Evolutionary conservation across 2,113 vertebrate species (phyloP).

Genomic region (Microcebus tavaratra): DNA sequence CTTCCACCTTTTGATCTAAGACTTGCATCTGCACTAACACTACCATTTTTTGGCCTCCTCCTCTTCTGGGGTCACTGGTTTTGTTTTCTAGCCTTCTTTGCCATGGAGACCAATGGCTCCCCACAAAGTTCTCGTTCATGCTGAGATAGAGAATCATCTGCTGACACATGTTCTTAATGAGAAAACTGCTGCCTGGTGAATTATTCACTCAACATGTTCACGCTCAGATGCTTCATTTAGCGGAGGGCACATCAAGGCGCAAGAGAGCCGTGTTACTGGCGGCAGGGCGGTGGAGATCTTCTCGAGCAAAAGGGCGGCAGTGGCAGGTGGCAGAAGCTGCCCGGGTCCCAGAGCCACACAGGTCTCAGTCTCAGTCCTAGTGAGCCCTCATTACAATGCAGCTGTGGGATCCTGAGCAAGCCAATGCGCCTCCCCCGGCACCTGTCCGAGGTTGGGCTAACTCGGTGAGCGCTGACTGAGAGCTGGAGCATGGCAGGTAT

Average conservation of each 20-base stretch:
- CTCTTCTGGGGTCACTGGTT: background rate
- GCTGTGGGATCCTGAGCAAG: background rate
- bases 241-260: background rate
- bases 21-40: fast-evolving
- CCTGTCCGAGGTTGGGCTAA: background rate
- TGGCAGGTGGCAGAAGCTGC: background rate
- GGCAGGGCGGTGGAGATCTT: background rate
- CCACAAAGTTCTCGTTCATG: background rate
- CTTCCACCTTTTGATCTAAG: background rate
- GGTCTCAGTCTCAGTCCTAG: background rate
- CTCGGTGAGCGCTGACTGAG: background rate
- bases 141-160: background rate
- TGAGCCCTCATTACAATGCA: background rate
- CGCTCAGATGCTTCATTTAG: slow-evolving; percentile 27
- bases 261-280: background rate
- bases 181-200: slow-evolving; percentile 40
- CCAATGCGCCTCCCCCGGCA: background rate
- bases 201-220: background rate
- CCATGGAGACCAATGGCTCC: background rate
- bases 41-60: background rate
- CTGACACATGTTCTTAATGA: slow-evolving; percentile 25
- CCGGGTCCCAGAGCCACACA: background rate
- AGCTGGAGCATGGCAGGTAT: background rate
- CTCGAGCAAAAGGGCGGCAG: background rate
- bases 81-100: background rate